Base-by-base conservation (phyloP, 2,888 invertebrate genomes). In the Cosmia trapezina region DNA sequence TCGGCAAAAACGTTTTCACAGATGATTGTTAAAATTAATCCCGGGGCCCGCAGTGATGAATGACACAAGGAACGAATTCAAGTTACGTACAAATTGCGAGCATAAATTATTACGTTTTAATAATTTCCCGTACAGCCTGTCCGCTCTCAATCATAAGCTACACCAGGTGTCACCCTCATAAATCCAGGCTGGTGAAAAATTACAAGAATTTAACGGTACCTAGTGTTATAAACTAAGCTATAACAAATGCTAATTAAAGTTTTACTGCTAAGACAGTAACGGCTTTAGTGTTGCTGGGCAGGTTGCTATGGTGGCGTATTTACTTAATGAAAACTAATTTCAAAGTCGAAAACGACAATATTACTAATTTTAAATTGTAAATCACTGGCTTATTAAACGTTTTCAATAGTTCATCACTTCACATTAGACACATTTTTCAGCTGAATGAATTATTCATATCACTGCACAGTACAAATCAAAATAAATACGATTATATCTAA, bases 81-180 rank as follows among this genome's bases (percentile, higher is more conserved):
- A 94, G 94, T 93, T 91, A 92, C 94, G 93, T 94, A 94, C 94
- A 95, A 95, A 96, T 95, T 95, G 94, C 94, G 92, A 91, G 93
- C 94, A 96, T 96, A 95, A 95, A 95, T 96, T 79, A 79, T 79
- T 95, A 94, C 92, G 91, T 92, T 95, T 94, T 95, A 95, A 95
- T 95, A 95, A 95, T 95, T 94, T 93, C 92, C 92, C 92, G 92
- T 94, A 93, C 94, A 92, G 92, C 90, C 91, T 85, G 86, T 84
- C 87, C 84, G 89, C 90, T 90, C 93, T 93, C 93, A 91, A 93
- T 93, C 93, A 93, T 91, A 80, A 87, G 86, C 85, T 81, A 86
- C 87, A 87, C 91, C 95, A 95, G 95, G 95, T 95, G 95, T 91
- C 92, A 93, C 93, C 88, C 84, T 78, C 91, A 94, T 94, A 93